A percentile compares a stretch with the other conserved stretches of the same genome.
These are phyloP conservation scores for Hirtodrosophila cameraria DNA, from an alignment of 2,888 invertebrate genomes.

Conservation along the genomic window DNA sequence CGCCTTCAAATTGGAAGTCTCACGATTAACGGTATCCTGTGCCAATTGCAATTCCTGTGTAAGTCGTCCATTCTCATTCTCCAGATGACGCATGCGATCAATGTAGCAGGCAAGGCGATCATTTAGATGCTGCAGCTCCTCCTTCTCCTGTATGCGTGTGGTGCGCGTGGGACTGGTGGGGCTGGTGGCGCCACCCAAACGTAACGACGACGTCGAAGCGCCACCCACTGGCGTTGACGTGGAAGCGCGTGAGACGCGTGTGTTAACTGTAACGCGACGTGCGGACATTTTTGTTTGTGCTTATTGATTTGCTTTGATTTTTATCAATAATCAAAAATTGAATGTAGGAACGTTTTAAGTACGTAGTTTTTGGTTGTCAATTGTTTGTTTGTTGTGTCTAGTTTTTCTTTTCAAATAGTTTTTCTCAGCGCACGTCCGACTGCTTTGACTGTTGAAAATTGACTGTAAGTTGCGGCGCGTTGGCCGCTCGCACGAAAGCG, in stretches of 20 bases:
- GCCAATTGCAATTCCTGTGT: conserved; percentile 92
- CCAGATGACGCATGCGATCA: conserved; percentile 95
- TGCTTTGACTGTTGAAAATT: conserved; percentile 71
- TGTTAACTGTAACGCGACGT: conserved; percentile 80
- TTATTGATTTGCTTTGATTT: conserved; percentile 10
- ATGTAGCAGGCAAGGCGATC: conserved; percentile 98
- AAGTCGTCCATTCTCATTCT: conserved; percentile 94
- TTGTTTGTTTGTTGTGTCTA: conserved; percentile 16
- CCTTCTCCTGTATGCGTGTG: conserved; percentile 96
- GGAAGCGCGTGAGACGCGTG: conserved; percentile 81
- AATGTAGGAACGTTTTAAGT: conserved; percentile 50
- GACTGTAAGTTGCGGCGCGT: conserved; percentile 69
- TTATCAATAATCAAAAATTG: conserved; percentile 9
- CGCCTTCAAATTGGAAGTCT: conserved; percentile 94
- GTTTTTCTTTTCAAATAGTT: neutral
- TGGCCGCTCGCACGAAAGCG: conserved; percentile 70
- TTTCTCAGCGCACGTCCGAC: conserved; percentile 59
- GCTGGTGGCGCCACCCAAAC: conserved; percentile 82
- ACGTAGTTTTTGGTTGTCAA: conserved; percentile 13
- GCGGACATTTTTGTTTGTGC: conserved; percentile 73
- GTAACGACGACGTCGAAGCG: conserved; percentile 56
- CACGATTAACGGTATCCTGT: conserved; percentile 94
- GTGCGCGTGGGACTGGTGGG: conserved; percentile 95
- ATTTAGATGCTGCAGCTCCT: conserved; percentile 96
- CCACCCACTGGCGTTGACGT: conserved; percentile 80